phyloP scores from a whole-genome alignment of 2,797 vertebrate genomes.

The Aldrovandia affinis region DNA sequence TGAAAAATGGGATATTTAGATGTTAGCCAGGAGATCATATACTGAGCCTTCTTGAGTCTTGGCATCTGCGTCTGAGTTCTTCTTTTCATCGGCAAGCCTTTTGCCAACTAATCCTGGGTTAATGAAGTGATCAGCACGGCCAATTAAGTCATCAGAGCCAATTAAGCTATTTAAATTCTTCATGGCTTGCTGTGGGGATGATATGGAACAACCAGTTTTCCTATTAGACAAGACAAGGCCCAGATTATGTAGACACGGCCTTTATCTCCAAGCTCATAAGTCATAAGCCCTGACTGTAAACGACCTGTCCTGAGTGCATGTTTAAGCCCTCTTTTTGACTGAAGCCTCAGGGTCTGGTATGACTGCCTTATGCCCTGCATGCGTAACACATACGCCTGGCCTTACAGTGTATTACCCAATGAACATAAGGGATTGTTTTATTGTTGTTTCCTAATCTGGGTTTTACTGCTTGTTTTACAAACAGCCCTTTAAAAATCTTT shows the following conservation, averaged over 20 bases:
- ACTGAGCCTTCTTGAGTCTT: neutral
- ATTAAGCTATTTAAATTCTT: slow-evolving; percentile 70
- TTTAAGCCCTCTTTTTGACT: slow-evolving; percentile 32
- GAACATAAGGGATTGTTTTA: slow-evolving; percentile 69
- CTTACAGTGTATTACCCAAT: slow-evolving; percentile 70
- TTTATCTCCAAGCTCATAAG: neutral
- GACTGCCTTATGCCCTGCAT: slow-evolving; percentile 54
- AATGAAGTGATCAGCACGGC: slow-evolving; percentile 77
- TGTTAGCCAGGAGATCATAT: neutral
- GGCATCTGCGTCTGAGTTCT: neutral
- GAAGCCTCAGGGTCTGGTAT: slow-evolving; percentile 8
- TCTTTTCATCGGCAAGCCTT: slow-evolving; percentile 9
- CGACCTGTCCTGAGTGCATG: slow-evolving; percentile 49
- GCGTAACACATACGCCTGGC: slow-evolving; percentile 62
- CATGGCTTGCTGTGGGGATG: neutral
- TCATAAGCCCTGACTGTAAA: slow-evolving; percentile 12
- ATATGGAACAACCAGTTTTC: neutral
- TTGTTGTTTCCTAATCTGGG: slow-evolving; percentile 79
- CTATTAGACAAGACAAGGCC: neutral
- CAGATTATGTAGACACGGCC: neutral
- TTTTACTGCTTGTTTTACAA: slow-evolving; percentile 79
- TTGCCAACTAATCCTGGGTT: slow-evolving; percentile 62
- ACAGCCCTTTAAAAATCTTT: slow-evolving; percentile 69
- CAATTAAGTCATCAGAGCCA: slow-evolving; percentile 76
- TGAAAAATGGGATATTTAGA: slow-evolving; percentile 12